phyloP scores from a whole-genome alignment of 2,888 invertebrate genomes.

The Sepioteuthis lessoniana region DNA sequence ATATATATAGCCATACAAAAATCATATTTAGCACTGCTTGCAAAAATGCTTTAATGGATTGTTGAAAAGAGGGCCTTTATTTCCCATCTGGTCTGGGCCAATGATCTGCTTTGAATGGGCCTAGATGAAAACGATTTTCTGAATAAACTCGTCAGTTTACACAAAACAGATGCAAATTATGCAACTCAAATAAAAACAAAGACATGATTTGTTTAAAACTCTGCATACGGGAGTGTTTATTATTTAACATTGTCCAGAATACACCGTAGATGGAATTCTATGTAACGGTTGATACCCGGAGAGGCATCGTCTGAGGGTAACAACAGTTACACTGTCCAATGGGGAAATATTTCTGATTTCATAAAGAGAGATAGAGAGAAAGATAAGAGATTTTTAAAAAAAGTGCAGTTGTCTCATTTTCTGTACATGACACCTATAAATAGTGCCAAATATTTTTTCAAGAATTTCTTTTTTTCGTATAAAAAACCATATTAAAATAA shows the following conservation, averaged over 20 bases:
- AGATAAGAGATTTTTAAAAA: background rate
- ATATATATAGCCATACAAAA: too few species aligned
- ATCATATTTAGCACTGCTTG: too few species aligned
- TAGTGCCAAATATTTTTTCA: background rate
- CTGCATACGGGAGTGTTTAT: slow-evolving; percentile 33
- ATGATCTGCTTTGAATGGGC: background rate
- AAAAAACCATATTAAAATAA: background rate
- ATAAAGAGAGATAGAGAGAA: background rate
- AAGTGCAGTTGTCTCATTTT: background rate
- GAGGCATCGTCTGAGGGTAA: background rate
- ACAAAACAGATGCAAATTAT: background rate
- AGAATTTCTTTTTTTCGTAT: background rate
- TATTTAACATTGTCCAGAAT: background rate
- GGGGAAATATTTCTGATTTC: background rate
- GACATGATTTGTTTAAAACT: background rate
- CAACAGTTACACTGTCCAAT: background rate
- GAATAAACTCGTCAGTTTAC: background rate
- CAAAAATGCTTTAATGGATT: too few species aligned
- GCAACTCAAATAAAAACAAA: background rate
- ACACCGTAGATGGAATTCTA: background rate
- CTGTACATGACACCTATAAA: background rate
- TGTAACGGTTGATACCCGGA: background rate
- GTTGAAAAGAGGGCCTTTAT: too few species aligned
- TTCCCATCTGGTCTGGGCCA: background rate
- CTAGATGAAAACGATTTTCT: background rate